Evolutionary conservation across 2,888 invertebrate genomes (phyloP), one percentile per base, ranked within the genome.

Genomic region (Hemicrepidius hirtus): DNA sequence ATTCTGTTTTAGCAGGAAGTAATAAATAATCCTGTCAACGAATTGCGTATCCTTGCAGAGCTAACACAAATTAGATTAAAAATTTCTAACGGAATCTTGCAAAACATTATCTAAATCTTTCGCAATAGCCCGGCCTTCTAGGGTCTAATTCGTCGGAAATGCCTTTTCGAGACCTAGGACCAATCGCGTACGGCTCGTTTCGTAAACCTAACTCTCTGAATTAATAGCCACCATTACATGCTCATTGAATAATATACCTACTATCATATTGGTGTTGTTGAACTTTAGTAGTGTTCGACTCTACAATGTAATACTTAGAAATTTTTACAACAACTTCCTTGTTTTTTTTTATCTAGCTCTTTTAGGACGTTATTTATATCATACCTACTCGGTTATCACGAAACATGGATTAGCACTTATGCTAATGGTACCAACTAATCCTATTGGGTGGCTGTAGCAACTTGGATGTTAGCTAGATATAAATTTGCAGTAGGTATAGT

Each of bases 371-470:
- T 68, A 5, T 28, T 60, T 44, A 59, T 68, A 49, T 35, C 24
- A 21, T 53, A 63, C 69, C 55, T 69, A 68, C 64, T 69, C 18
- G 44, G 64, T 69, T 69, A 69, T 69, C 69, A 21, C 44, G 24
- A 40, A 44, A 69, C 69, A 69, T 44, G 69, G 57, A 63, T 69
- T 69, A 69, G 69, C 69, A 69, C 69, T 69, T 69, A 69, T 13
- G 53, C 55, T 69, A 69, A 69, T 69, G 69, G 53, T 64, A 69
- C 63, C 60, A 46, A 68, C 49, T 68, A 68, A 60, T 60, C 40
- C 64, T 16, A 32, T 13, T 21, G 44, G 41, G n/a, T 10, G 57
- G 18, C 49, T 49, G n/a, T n/a, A 18, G 32, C 5, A 28, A n/a
- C 28, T 24, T 18, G 21, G 49, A 13, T 53, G 63, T 32, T 63